Evolutionary conservation across 1,140 invertebrate genomes (phyloP), one percentile per base, ranked within the genome.

Genomic region (Subanguina moxae): DNA sequence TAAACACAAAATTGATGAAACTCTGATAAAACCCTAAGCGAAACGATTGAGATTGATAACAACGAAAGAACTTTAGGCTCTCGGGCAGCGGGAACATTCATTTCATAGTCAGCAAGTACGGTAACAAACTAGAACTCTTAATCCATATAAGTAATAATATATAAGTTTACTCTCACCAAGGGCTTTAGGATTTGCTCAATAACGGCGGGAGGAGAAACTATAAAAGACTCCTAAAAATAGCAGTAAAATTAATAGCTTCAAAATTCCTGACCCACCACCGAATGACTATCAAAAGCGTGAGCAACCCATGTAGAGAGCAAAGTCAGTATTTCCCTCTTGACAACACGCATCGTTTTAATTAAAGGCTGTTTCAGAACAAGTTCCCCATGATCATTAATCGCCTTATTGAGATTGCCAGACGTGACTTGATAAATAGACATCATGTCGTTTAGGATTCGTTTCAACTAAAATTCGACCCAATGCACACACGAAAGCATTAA

Each of bases 351-450:
- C 80, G 90, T 90, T 84, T 97, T 94, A 73, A 98, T 97, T 42
- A 98, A 85, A 11, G 93, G 94, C 84, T 97, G 94, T 83, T 97
- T 96, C 73, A 92, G 94, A 13, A 97, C 94, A 76, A 87, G 87
- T 82, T 97, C 93, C 21, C 95, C 94, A 86, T 97, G 94, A 65
- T 93, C 84, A 66, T 90, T 88, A 82, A 98, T 95, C 45, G 94
- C 94, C 84, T 91, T 90, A 80, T 89, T 94, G 78, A 99, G 97
- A 85, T 97, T 97, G 83, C 94, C 91, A 83, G 92, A 96, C 90
- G 97, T 97, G 59, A 92, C 94, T 63, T 97, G 97, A 86, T 99
- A 99, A 64, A 99, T 92, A 87, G 96, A 97, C 65, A 99, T 85
- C 94, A 98, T 97, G 84, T 98, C 95, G 80, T 97, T 86, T 85